A percentile compares a stretch with the other conserved stretches of the same genome.
These are phyloP conservation scores for Galendromus occidentalis DNA, from an alignment of 1,140 invertebrate species.

Conservation along the genomic window DNA sequence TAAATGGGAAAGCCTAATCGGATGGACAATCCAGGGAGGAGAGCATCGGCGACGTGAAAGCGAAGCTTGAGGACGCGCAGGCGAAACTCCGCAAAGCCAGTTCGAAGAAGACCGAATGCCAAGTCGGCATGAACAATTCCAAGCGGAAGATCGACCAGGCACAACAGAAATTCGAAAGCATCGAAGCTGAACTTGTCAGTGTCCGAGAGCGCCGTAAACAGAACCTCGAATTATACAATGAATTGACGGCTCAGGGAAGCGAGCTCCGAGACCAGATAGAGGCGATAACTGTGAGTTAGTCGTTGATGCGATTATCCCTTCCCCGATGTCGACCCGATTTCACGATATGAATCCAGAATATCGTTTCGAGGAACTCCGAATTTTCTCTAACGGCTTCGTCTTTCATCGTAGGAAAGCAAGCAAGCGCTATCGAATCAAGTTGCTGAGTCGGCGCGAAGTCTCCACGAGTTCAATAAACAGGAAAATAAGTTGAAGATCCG, in stretches of 20 bases:
- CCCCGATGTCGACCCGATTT: no score
- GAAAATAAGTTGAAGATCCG: conserved; percentile 42
- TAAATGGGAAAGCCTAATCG: no score
- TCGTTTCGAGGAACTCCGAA: no score
- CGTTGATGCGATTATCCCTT: no score
- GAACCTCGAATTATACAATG: conserved; percentile 37
- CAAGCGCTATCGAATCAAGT: conserved; percentile 31
- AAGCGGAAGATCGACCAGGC: conserved; percentile 23
- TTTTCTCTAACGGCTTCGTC: no score
- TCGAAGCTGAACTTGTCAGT: conserved; percentile 41
- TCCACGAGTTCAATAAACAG: conserved; percentile 34
- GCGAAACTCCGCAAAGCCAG: not conserved
- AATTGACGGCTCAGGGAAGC: conserved; percentile 34
- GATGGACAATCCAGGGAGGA: conserved; percentile 3
- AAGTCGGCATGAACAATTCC: conserved; percentile 34
- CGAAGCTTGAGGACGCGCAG: not conserved
- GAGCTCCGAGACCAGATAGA: no score
- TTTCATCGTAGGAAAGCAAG: conserved; percentile 25
- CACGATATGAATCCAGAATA: no score
- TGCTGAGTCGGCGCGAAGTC: conserved; percentile 39
- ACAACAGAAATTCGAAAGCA: conserved; percentile 42
- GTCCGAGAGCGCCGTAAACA: conserved; percentile 38
- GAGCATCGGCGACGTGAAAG: not conserved
- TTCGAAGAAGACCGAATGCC: not conserved
- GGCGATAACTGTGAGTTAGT: no score